Evolutionary conservation across 2,113 vertebrate genomes (phyloP).

Genomic region (Salminus brasiliensis): DNA sequence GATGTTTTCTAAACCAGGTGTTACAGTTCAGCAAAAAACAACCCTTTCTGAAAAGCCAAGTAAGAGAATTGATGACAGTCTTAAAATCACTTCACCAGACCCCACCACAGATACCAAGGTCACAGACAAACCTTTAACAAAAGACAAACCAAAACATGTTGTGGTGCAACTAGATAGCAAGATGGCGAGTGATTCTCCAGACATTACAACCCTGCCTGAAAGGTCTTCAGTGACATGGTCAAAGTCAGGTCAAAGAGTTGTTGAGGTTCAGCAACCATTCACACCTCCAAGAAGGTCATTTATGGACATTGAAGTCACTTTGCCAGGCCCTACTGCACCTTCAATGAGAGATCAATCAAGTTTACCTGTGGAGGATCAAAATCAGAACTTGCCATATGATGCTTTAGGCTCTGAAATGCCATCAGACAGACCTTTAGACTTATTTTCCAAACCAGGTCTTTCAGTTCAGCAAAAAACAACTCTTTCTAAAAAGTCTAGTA

Average conservation of each 20-base stretch:
- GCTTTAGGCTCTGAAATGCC: too few relatives aligned
- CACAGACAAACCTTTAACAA: not conserved
- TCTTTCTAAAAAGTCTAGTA: not conserved
- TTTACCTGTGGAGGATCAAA: not conserved
- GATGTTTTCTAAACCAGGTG: not conserved
- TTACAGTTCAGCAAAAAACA: not conserved
- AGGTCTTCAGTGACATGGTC: slow-evolving; percentile 55
- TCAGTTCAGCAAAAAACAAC: not conserved
- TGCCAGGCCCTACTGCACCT: not conserved
- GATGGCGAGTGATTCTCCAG: slow-evolving; percentile 57
- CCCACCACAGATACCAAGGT: too few relatives aligned
- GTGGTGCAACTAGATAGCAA: slow-evolving; percentile 22
- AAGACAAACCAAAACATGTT: not conserved
- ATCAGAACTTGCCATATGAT: not conserved
- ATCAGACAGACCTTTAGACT: not conserved
- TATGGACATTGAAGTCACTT: not conserved
- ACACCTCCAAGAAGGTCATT: not conserved
- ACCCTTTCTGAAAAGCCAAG: not conserved
- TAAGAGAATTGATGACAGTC: not conserved
- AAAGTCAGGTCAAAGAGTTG: not conserved
- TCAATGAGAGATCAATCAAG: not conserved
- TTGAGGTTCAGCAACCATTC: not conserved
- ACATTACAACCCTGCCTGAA: slow-evolving; percentile 69
- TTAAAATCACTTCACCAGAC: not conserved
- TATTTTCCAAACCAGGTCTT: not conserved